These are phyloP conservation scores for Numida meleagris DNA, from an alignment of 2,113 vertebrate species.

Conservation along the genomic window DNA sequence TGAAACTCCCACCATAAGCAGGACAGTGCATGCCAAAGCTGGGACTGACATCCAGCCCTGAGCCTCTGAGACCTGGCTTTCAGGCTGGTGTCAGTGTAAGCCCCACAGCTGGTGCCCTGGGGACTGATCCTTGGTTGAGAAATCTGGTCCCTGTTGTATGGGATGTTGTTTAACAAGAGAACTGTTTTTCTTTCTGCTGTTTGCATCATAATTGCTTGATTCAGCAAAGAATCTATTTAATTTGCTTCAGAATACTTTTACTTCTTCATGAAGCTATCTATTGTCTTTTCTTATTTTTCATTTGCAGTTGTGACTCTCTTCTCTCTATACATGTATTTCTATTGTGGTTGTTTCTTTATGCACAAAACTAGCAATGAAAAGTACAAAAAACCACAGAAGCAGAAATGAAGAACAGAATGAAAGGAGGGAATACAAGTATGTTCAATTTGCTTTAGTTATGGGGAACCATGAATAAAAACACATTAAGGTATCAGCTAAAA, in stretches of 20 bases:
- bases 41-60: not conserved
- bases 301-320: not conserved
- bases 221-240: not conserved
- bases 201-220: not conserved
- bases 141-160: not conserved
- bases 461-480: not conserved
- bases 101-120: not conserved
- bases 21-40: not conserved
- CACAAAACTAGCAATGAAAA: not conserved
- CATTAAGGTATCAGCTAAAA: not conserved
- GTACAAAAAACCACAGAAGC: not conserved
- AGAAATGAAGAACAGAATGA: not conserved
- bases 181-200: not conserved
- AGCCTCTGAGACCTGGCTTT: not conserved
- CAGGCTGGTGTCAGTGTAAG: fast-evolving
- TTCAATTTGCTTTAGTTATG: not conserved
- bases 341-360: not conserved
- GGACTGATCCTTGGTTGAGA: not conserved
- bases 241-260: not conserved
- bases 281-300: not conserved
- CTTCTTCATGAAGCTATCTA: not conserved
- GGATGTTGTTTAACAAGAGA: not conserved
- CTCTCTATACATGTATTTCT: not conserved
- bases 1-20: not conserved
- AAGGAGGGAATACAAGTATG: not conserved